A percentile compares a stretch with the other conserved stretches of the same genome.
These are phyloP conservation scores for Hesperia comma DNA, from an alignment of 2,888 invertebrate species.

Conservation along the genomic window DNA sequence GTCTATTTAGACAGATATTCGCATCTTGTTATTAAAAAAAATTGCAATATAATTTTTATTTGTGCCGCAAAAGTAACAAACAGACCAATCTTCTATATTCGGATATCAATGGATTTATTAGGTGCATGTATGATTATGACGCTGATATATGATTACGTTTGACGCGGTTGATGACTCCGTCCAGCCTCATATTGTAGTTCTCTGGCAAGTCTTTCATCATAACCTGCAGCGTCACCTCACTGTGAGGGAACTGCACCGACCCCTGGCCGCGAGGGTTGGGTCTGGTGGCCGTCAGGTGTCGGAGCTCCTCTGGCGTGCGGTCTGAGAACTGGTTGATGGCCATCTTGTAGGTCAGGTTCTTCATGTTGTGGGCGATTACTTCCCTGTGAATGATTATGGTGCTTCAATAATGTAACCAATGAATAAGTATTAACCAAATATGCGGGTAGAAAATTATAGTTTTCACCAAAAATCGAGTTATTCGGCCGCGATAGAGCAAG, in stretches of 20 bases:
- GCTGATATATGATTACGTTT: constrained; percentile 48
- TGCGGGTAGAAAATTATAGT: background rate
- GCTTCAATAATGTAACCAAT: background rate
- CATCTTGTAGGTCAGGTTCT: constrained; percentile 54
- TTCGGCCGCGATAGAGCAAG: too few species aligned
- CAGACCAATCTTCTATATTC: too few species aligned
- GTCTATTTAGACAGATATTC: too few species aligned
- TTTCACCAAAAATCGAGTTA: background rate
- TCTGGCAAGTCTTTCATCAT: constrained; percentile 52
- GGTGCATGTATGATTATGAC: too few species aligned
- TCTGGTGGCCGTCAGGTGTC: constrained; percentile 46
- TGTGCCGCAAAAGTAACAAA: too few species aligned
- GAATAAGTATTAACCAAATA: too few species aligned
- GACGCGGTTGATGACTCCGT: constrained; percentile 54
- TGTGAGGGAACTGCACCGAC: constrained; percentile 50
- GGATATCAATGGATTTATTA: too few species aligned
- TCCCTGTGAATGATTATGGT: constrained; percentile 44
- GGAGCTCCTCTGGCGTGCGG: constrained; percentile 49
- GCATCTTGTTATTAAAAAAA: too few species aligned
- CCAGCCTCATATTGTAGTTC: constrained; percentile 54
- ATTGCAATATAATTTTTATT: too few species aligned
- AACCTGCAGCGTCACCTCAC: constrained; percentile 44
- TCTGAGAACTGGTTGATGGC: constrained; percentile 59
- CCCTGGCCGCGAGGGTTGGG: constrained; percentile 41
- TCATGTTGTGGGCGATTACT: constrained; percentile 53